Evolutionary conservation across 2,113 vertebrate genomes (phyloP).

Genomic region (Aplodontia rufa): DNA sequence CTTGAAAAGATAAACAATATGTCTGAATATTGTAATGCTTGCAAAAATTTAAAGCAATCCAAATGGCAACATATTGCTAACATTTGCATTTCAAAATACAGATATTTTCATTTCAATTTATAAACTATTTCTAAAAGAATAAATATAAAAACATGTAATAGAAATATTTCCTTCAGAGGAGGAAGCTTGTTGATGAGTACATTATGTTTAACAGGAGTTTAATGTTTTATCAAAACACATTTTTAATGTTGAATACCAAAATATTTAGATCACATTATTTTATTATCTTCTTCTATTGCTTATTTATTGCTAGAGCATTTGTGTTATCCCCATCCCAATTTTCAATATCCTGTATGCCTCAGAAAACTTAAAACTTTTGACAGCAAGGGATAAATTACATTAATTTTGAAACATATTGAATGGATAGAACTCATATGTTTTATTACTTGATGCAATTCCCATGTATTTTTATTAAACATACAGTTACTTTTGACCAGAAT

Average conservation of each 20-base stretch:
- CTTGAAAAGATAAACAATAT: neutral
- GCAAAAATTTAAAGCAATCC: neutral
- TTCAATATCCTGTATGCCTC: neutral
- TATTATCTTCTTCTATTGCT: neutral
- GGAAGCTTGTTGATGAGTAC: neutral
- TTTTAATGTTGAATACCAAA: neutral
- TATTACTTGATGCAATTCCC: conserved; percentile 34
- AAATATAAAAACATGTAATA: neutral
- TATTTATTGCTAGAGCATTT: neutral
- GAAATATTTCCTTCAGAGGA: neutral
- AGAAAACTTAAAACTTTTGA: conserved; percentile 45
- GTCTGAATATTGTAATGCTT: neutral
- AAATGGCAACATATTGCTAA: neutral
- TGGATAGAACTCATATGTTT: neutral
- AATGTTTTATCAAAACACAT: neutral
- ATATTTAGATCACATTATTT: neutral
- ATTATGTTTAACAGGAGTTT: neutral
- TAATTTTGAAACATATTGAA: conserved; percentile 24
- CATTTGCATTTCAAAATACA: neutral
- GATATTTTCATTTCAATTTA: neutral
- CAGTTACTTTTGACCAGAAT: conserved; percentile 30
- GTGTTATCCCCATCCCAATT: neutral
- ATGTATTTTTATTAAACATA: conserved; percentile 50
- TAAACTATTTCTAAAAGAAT: neutral
- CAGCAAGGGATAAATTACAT: neutral